Evolutionary conservation across 2,797 vertebrate species (phyloP), one percentile per base, ranked within the genome.

Genomic region (Hirundo rustica): DNA sequence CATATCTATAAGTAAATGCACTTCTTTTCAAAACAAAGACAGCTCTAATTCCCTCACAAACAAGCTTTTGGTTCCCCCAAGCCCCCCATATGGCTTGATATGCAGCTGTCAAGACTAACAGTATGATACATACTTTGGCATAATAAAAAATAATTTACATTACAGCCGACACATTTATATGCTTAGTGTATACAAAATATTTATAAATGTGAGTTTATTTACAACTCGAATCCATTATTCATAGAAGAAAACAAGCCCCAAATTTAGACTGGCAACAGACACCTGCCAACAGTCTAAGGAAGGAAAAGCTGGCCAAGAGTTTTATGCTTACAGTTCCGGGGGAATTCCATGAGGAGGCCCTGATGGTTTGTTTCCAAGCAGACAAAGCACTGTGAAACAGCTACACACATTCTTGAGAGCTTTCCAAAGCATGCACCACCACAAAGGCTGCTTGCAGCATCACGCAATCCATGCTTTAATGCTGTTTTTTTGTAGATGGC

Each of bases 61-160:
- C 51, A 81, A 92, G 51, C 70, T 93, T 96, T 90, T 55, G 38
- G 91, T 93, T 62, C 77, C 86, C 95, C 51, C 75, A 87, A 89
- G 92, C 10, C 45, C 60, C 67, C 74, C 87, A 73, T 83, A 92
- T 87, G 95, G 96, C 96, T 93, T 94, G 93, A 96, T 96, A 96
- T 14, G 70, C 72, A 94, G 90, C 78, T 96, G 92, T 96, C 86
- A 71, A 91, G 89, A 96, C 89, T 94, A 94, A 97, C 72, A 85
- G 82, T 87, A 89, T 95, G 83, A 89, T 85, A 96, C 93, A 93
- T 93, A 97, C 87, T 97, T 97, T 97, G 96, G 97, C 97, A 96
- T 98, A 96, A 91, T 97, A 96, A 97, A 98, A 96, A 97, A 97
- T 70, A 96, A 98, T 97, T 97, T 98, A 98, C 98, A 98, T 88